Evolutionary conservation across 92 coral and sea anemone genomes (phyloP), one percentile per base, ranked within the genome.

Genomic region (Actinostola sp.): DNA sequence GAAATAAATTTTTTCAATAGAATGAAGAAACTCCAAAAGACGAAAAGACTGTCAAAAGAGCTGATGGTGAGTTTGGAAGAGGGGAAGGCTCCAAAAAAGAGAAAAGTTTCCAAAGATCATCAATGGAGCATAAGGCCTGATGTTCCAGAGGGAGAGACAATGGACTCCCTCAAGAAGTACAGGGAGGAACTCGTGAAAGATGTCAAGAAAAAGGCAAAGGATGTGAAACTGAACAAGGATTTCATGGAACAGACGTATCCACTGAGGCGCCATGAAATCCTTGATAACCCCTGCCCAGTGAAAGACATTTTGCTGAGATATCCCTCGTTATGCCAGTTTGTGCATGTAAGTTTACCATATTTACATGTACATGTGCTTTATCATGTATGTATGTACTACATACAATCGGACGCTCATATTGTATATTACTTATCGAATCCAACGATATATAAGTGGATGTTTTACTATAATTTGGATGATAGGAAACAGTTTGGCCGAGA

Each of bases 261-360:
- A 2, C 4, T 67, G 3, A 68, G 73, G 3, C 56, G 73, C 38
- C 73, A 46, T 67, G 73, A 67, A 17, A 46, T 67, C 61, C 73
- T 67, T 13, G 41, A 21, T 7, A 25, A 13, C 21, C 73, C 56
- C n/a, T 39, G 30, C 6, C 73, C 73, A 20, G 73, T 67, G n/a
- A 26, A 46, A 6, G 73, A 67, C 2, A 67, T 67, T 21, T 12
- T 67, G 34, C 3, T 9, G 25, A 17, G 41, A 11, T 67, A 67
- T 46, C 67, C 73, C 9, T 34, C 68, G 6, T 25, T 62, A 8
- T 2, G 48, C 6, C 6, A 62, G 12, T 62, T 32, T 35, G 8
- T 62, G 10, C 68, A 62, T 62, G 68, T 62, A 39, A 62, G 68
- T 58, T 9, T 5, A 26, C 3, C 3, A n/a, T n/a, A n/a, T n/a